Evolutionary conservation across 2,888 invertebrate species (phyloP).

Genomic region (Ophion ellenae): DNA sequence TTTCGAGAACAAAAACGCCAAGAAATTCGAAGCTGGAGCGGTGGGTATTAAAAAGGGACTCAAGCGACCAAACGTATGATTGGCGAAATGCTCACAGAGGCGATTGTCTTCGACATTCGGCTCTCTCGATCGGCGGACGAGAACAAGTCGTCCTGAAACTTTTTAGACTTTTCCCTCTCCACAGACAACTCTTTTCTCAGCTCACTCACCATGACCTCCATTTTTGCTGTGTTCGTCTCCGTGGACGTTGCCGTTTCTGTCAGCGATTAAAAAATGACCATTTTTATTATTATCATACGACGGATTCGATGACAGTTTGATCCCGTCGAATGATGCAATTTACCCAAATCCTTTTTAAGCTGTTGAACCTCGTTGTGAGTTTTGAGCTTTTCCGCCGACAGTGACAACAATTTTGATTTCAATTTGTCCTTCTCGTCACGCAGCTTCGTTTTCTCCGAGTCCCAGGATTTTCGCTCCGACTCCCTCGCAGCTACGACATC

Average conservation of each 20-base stretch:
- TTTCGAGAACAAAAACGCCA: slow-evolving; percentile 14
- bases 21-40: background rate
- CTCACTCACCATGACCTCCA: slow-evolving; percentile 88
- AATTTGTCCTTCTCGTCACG: slow-evolving; percentile 85
- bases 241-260: slow-evolving; percentile 85
- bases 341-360: slow-evolving; percentile 87
- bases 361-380: slow-evolving; percentile 87
- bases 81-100: slow-evolving; percentile 74
- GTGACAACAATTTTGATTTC: slow-evolving; percentile 83
- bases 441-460: slow-evolving; percentile 85
- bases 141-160: slow-evolving; percentile 86
- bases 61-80: slow-evolving; percentile 53
- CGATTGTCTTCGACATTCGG: slow-evolving; percentile 78
- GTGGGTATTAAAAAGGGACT: slow-evolving; percentile 38
- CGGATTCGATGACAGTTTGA: background rate
- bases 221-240: slow-evolving; percentile 83
- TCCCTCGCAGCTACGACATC: slow-evolving; percentile 80
- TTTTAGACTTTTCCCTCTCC: slow-evolving; percentile 87
- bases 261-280: slow-evolving; percentile 1
- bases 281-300: background rate
- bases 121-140: slow-evolving; percentile 77
- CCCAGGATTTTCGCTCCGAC: slow-evolving; percentile 79
- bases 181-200: slow-evolving; percentile 84
- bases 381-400: slow-evolving; percentile 85
- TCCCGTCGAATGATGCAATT: slow-evolving; percentile 61